phyloP scores from a whole-genome alignment of 2,797 vertebrate genomes.

The Hoplostethus mediterraneus region DNA sequence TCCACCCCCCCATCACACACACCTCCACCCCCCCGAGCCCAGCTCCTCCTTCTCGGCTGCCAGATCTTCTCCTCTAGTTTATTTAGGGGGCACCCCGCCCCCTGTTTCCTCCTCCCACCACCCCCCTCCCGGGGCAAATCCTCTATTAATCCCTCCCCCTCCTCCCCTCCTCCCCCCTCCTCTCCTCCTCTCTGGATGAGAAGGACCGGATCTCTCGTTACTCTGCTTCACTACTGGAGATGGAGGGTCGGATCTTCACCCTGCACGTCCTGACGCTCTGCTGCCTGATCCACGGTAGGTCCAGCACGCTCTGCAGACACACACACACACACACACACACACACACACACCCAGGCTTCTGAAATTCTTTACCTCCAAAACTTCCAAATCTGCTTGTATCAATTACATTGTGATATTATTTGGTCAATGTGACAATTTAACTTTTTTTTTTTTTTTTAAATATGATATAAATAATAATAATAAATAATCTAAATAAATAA shows the following conservation, averaged over 20 bases:
- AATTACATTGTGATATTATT: too few relatives aligned
- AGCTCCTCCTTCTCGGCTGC: too few relatives aligned
- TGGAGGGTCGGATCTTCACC: slow-evolving; percentile 53
- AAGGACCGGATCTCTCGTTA: neutral
- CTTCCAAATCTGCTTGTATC: too few relatives aligned
- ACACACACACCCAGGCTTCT: too few relatives aligned
- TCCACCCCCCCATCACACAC: too few relatives aligned
- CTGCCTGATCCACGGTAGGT: slow-evolving; percentile 57
- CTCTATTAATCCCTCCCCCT: neutral
- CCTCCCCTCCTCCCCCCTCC: neutral
- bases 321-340: slow-evolving; percentile 19
- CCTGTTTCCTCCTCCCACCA: neutral
- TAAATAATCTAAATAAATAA: too few relatives aligned
- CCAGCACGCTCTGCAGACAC: neutral
- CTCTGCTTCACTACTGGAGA: slow-evolving; percentile 33
- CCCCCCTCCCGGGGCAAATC: slow-evolving; percentile 11
- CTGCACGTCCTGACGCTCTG: slow-evolving; percentile 49
- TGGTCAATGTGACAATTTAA: too few relatives aligned
- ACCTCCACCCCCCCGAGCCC: too few relatives aligned
- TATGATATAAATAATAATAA: too few relatives aligned
- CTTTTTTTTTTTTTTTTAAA: too few relatives aligned
- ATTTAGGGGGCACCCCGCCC: neutral
- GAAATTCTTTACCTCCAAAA: too few relatives aligned
- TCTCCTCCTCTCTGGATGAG: slow-evolving; percentile 9
- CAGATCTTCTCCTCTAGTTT: neutral